Base-by-base conservation (phyloP, 2,888 invertebrate species). In the Pandemis corylana region DNA sequence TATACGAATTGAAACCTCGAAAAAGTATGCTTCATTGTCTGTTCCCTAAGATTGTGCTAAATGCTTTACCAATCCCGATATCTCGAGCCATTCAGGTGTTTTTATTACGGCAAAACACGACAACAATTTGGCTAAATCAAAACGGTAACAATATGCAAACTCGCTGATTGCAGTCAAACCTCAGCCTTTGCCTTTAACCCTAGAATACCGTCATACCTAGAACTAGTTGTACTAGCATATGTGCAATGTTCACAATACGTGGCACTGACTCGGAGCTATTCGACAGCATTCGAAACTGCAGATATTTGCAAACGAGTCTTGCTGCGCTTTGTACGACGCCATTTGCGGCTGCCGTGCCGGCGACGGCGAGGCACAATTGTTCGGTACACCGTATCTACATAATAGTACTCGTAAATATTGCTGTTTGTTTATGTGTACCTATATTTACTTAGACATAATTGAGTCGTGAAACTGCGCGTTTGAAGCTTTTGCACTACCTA, bases 251-350 rank as follows among this genome's bases (percentile, higher is more conserved):
- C 49, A 66, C 51, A 66, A 20, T 12, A 10, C 28, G 28, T 36
- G 28, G 46, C 28, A 65, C 46, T 15, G 64, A 65, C 5, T 51
- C 66, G 66, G 12, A 15, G 66, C 49, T 59, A 59, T 59, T 59
- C 59, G 59, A 59, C 59, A 59, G 59, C 28, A 59, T 59, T 62
- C 49, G 68, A 61, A 72, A 73, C 69, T 73, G n/a, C 73, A 73
- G 64, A 73, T 69, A 65, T 73, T 73, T 69, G 73, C 68, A 73
- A 73, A 69, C 73, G 73, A 69, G 73, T 73, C 69, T 68, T 73
- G 59, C 59, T 59, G 72, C 69, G 65, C 68, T 69, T 73, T 73
- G 64, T 73, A 64, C 64, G 41, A 12, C 69, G 53, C 73, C 67
- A 66, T 76, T 70, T 73, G 76, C 62, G 76, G 76, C 66, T 46